A percentile compares a stretch with the other conserved stretches of the same genome.
phyloP scores from a whole-genome alignment of 2,113 vertebrate genomes.

The Lampris incognitus region DNA sequence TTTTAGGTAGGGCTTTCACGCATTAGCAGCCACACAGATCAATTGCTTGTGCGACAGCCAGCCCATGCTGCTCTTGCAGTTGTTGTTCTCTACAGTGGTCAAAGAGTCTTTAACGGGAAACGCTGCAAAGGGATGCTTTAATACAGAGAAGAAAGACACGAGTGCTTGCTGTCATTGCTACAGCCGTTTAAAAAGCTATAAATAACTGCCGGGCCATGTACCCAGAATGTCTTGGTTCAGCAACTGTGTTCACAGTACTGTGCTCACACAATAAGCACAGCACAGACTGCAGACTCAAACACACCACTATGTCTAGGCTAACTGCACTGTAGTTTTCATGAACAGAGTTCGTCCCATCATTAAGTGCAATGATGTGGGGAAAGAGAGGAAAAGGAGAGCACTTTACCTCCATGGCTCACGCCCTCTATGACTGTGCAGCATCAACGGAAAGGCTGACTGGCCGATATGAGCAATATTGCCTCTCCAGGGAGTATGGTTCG shows the following conservation, averaged over 20 bases:
- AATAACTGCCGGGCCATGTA: slow-evolving; percentile 60
- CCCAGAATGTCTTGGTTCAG: slow-evolving; percentile 21
- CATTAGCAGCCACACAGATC: slow-evolving; percentile 20
- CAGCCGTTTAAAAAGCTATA: slow-evolving; percentile 77
- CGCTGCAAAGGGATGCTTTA: slow-evolving; percentile 42
- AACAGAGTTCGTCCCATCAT: slow-evolving; percentile 1
- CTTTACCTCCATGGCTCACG: slow-evolving; percentile 78
- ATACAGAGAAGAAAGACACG: slow-evolving; percentile 25
- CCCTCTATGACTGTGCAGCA: slow-evolving; percentile 56
- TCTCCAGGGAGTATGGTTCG: slow-evolving; percentile 35
- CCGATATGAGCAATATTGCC: slow-evolving; percentile 28
- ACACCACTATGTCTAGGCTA: slow-evolving; percentile 7
- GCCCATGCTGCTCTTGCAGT: slow-evolving; percentile 35
- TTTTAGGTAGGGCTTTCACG: no score
- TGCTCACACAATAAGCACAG: slow-evolving; percentile 22
- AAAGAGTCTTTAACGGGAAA: neutral
- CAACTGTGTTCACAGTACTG: slow-evolving; percentile 16
- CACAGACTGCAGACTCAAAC: slow-evolving; percentile 13
- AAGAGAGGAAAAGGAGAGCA: slow-evolving; percentile 55
- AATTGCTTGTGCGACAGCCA: slow-evolving; percentile 25
- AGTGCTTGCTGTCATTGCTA: slow-evolving; percentile 35
- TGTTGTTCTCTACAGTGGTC: neutral
- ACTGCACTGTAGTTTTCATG: neutral
- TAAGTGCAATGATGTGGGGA: slow-evolving; percentile 3
- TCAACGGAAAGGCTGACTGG: slow-evolving; percentile 38